Conservation (phyloP, 2,888 invertebrate genomes). For the Xestia ashworthii region DNA sequence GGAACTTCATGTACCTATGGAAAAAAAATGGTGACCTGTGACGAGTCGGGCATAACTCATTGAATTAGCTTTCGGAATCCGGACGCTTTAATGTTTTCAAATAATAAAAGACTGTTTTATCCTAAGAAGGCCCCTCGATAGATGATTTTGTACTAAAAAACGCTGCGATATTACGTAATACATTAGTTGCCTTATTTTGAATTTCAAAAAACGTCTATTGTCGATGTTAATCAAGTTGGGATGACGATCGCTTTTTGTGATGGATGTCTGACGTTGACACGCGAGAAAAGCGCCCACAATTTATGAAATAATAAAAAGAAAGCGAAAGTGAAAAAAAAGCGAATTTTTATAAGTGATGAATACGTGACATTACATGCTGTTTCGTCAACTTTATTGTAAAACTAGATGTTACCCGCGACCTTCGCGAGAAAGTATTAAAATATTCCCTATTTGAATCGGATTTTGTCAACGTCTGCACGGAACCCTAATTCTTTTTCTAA, state of each 20-base stretch:
- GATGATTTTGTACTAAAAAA: background rate
- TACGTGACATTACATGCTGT: slow-evolving; percentile 6
- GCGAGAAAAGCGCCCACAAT: slow-evolving; percentile 59
- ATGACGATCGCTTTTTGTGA: slow-evolving; percentile 68
- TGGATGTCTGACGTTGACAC: slow-evolving; percentile 53
- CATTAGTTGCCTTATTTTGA: slow-evolving; percentile 23
- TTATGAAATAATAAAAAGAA: slow-evolving; percentile 65
- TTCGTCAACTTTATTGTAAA: slow-evolving; percentile 20
- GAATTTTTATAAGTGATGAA: slow-evolving; percentile 21
- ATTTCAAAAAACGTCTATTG: slow-evolving; percentile 54
- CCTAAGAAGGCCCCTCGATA: background rate
- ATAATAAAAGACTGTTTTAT: background rate
- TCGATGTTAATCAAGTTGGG: slow-evolving; percentile 58
- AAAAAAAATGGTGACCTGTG: too few species aligned
- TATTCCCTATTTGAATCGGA: too few species aligned
- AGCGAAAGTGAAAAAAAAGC: slow-evolving; percentile 49
- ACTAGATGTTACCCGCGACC: too few species aligned
- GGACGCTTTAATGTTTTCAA: background rate
- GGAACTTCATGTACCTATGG: too few species aligned
- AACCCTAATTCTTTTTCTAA: too few species aligned
- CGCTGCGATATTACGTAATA: background rate
- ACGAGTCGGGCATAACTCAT: background rate
- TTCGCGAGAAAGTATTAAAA: too few species aligned
- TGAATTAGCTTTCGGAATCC: background rate
- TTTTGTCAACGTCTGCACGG: too few species aligned